Base-by-base conservation (phyloP, 1,140 invertebrate genomes). In the Drosophila azteca region DNA sequence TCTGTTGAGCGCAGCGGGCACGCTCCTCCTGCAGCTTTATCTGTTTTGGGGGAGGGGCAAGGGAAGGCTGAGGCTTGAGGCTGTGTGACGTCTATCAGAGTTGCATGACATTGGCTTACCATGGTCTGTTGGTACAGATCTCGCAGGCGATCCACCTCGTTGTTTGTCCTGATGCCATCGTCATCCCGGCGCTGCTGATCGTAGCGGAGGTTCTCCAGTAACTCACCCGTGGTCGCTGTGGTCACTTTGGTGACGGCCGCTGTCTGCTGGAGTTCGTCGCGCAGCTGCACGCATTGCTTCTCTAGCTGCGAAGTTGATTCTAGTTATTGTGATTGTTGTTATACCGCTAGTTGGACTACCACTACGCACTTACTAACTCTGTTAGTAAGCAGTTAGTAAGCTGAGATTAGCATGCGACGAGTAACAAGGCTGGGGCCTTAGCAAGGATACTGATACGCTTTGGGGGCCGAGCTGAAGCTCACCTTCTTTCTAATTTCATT, bases 101-200 rank as follows among this genome's bases (percentile, higher is more conserved):
- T 26, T 20, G n/a, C n/a, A n/a, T n/a, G n/a, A n/a, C n/a, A n/a
- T n/a, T n/a, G n/a, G n/a, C 51, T 73, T 60, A 91, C 90, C 72
- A 81, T 6, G 6, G 91, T 71, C 15, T 68, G 44, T 2, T 90
- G 73, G 15, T 78, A 69, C 17, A 73, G 58, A n/a, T 75, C 52
- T 11, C 66, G 64, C 41, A 91, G 45, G 5, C 87, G 77, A 15
- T 85, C 66, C 53, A 90, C 74, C 61, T 91, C 90, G 41, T 62
- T 59, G 45, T 69, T 81, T 8, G 84, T 55, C 26, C 68, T 68
- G 1, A 77, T 43, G 1, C 75, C 78, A 1, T 60, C 74, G 39
- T 83, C 72, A 9, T 83, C 69, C 69, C 91, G 66, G 22, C 88
- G 76, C 43, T 90, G 80, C 22, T 89, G 71, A 39, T 91, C 90